Conservation (phyloP, 2,113 vertebrate species). For the Oryzias woworae region DNA sequence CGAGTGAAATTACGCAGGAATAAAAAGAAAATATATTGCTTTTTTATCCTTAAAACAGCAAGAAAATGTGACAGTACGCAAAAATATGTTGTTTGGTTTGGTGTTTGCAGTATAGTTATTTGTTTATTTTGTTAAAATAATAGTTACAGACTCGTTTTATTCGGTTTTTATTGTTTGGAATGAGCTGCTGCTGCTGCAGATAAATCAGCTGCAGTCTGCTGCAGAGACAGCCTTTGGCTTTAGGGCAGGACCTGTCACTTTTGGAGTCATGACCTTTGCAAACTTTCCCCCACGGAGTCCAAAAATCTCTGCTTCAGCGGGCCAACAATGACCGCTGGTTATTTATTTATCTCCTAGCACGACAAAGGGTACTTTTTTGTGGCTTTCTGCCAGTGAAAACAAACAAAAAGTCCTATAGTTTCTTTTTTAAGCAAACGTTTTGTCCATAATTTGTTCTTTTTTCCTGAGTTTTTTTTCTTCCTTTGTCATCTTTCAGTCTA, state of each 20-base stretch:
- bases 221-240: conserved; percentile 78
- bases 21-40: no score
- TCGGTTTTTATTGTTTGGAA: neutral
- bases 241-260: conserved; percentile 74
- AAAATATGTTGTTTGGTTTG: no score
- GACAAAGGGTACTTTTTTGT: neutral
- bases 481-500: conserved; percentile 22
- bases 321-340: neutral
- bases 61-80: no score
- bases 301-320: conserved; percentile 34
- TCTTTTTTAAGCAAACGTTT: neutral
- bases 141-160: neutral
- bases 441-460: neutral
- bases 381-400: neutral
- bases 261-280: conserved; percentile 78
- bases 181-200: conserved; percentile 18
- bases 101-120: no score
- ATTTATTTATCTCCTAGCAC: neutral
- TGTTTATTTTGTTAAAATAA: no score
- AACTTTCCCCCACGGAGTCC: conserved; percentile 66
- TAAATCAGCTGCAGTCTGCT: conserved; percentile 71
- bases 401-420: neutral
- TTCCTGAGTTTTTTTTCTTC: neutral
- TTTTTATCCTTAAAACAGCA: no score
- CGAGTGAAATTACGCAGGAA: no score